A percentile compares a stretch with the other conserved stretches of the same genome.
phyloP scores from a whole-genome alignment of 2,797 vertebrate genomes.

The Megaceryle alcyon region DNA sequence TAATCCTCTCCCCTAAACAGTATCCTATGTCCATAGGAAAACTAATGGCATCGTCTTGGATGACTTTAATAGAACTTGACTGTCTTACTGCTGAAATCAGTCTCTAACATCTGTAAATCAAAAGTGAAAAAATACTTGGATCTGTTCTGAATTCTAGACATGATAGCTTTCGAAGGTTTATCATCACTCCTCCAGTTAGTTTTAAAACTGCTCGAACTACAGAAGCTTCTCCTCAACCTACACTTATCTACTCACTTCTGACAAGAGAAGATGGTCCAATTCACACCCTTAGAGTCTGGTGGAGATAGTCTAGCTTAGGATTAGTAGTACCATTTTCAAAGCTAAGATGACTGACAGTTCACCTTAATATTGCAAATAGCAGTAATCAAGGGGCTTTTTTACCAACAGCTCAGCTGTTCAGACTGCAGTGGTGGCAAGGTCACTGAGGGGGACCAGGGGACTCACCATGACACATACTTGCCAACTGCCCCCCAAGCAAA shows the following conservation, averaged over 20 bases:
- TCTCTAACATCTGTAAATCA: neutral
- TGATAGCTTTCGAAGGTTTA: neutral
- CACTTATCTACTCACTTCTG: neutral
- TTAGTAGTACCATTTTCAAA: neutral
- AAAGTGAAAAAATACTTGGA: neutral
- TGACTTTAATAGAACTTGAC: neutral
- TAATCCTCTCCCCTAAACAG: neutral
- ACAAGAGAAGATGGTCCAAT: neutral
- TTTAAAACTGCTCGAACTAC: neutral
- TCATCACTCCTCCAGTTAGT: neutral
- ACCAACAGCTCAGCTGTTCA: neutral
- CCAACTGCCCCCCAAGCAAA: neutral
- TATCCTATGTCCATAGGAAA: neutral
- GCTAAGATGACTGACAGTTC: neutral
- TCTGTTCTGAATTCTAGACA: neutral
- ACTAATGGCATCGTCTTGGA: neutral
- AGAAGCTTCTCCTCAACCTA: neutral
- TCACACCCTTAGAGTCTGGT: neutral
- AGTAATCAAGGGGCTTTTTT: neutral
- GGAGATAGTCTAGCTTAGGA: neutral
- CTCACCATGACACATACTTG: rapidly evolving
- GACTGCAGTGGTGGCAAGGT: neutral
- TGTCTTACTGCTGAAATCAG: neutral
- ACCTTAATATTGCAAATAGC: neutral
- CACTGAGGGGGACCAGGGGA: neutral